These are phyloP conservation scores for Scaptomyza parva DNA, from an alignment of 2,888 invertebrate species.

Conservation along the genomic window DNA sequence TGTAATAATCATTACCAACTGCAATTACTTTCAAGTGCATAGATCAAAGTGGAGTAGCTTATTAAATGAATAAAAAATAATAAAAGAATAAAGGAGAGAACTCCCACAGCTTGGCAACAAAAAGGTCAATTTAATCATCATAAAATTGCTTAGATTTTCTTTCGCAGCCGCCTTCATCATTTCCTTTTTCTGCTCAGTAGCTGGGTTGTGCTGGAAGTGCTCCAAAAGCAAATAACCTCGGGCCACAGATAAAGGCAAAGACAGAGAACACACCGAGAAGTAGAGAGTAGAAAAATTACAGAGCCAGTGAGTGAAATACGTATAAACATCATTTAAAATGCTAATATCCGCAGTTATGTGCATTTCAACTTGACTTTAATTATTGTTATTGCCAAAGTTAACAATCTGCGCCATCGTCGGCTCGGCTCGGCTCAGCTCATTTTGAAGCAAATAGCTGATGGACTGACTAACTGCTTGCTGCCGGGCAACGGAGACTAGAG, in stretches of 20 bases:
- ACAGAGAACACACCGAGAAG: constrained; percentile 1
- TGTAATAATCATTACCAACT: constrained; percentile 59
- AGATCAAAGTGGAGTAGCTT: constrained; percentile 60
- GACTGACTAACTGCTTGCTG: constrained; percentile 65
- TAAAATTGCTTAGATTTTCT: constrained; percentile 70
- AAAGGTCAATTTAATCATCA: constrained; percentile 81
- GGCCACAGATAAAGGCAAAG: constrained; percentile 37
- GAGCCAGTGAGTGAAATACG: constrained; percentile 35
- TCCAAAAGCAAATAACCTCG: constrained; percentile 61
- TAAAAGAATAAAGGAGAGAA: constrained; percentile 4
- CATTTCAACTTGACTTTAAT: constrained; percentile 83
- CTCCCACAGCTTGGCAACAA: constrained; percentile 36
- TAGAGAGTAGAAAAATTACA: neutral
- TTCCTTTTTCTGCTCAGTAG: constrained; percentile 24
- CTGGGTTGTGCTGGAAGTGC: constrained; percentile 35
- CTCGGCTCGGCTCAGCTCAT: constrained; percentile 47
- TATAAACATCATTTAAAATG: constrained; percentile 82
- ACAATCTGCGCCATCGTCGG: constrained; percentile 73
- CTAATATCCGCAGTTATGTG: constrained; percentile 82
- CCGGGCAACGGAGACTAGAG: constrained; percentile 33
- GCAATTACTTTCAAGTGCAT: constrained; percentile 66
- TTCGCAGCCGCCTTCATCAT: constrained; percentile 2
- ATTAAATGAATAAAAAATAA: constrained; percentile 55
- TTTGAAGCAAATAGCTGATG: constrained; percentile 55
- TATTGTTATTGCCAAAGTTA: constrained; percentile 83